Conservation (phyloP, 2,888 invertebrate genomes). For the Epiperipatus broadwayi region DNA sequence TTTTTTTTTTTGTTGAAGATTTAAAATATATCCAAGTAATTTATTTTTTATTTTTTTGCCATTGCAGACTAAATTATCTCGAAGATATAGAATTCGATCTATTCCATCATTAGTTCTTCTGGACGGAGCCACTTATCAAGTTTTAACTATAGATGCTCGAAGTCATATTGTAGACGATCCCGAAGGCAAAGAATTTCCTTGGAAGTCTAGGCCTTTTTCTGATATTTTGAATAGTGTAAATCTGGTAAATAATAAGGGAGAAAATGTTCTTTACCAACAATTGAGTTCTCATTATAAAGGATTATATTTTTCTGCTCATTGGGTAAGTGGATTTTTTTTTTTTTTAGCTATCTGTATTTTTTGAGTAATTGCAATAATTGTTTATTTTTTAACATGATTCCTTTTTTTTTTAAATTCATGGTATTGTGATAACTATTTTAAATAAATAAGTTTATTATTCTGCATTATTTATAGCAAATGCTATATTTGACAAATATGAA, state of each 20-base stretch:
- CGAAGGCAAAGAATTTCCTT: conserved; percentile 46
- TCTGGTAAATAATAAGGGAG: conserved; percentile 24
- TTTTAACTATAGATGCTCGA: conserved; percentile 43
- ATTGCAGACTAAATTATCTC: conserved; percentile 52
- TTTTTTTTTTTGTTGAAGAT: too few species aligned
- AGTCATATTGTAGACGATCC: conserved; percentile 49
- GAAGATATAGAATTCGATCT: conserved; percentile 54
- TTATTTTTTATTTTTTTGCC: conserved; percentile 21
- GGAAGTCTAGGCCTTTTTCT: conserved; percentile 48
- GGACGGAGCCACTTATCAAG: conserved; percentile 42
- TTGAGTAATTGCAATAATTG: too few species aligned
- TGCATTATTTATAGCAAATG: too few species aligned
- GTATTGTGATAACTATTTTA: too few species aligned
- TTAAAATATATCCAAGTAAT: too few species aligned
- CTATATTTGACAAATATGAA: too few species aligned
- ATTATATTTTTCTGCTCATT: conserved; percentile 69
- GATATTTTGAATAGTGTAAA: conserved; percentile 34
- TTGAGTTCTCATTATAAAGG: conserved; percentile 43
- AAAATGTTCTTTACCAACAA: conserved; percentile 21
- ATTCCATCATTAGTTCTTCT: conserved; percentile 54
- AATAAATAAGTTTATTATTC: too few species aligned
- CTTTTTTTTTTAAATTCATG: too few species aligned
- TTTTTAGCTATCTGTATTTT: too few species aligned
- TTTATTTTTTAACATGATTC: too few species aligned
- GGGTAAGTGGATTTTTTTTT: conserved; percentile 58